Evolutionary conservation across 2,888 invertebrate genomes (phyloP).

Genomic region (Cerastis leucographa): DNA sequence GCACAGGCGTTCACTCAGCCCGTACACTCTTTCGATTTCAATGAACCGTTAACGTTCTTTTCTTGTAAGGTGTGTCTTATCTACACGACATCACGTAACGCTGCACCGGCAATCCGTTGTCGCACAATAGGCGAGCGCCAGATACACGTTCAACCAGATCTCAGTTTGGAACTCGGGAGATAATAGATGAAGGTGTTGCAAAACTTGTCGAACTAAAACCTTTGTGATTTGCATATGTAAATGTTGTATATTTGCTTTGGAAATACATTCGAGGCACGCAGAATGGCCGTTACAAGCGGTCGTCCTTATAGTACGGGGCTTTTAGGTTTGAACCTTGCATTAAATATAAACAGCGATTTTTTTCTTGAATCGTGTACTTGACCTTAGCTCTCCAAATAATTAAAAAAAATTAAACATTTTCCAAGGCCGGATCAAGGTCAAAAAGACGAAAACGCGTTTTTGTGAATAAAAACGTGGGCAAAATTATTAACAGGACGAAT

Average conservation of each 20-base stretch:
- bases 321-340: too few species aligned
- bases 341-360: too few species aligned
- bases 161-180: slow-evolving; percentile 54
- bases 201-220: slow-evolving; percentile 55
- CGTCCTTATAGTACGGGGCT: too few species aligned
- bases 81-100: slow-evolving; percentile 82
- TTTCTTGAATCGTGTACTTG: too few species aligned
- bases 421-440: too few species aligned
- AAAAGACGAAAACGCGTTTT: too few species aligned
- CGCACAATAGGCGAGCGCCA: slow-evolving; percentile 63
- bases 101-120: slow-evolving; percentile 68
- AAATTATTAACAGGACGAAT: too few species aligned
- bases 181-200: slow-evolving; percentile 61
- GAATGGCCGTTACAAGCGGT: slow-evolving; percentile 75
- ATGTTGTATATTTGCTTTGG: slow-evolving; percentile 70
- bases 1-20: slow-evolving; percentile 80
- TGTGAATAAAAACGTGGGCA: too few species aligned
- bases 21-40: slow-evolving; percentile 87
- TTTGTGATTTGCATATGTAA: slow-evolving; percentile 66
- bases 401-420: too few species aligned
- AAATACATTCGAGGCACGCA: slow-evolving; percentile 79
- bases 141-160: slow-evolving; percentile 67
- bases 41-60: slow-evolving; percentile 89
- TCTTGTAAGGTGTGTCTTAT: slow-evolving; percentile 82
- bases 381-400: too few species aligned